Evolutionary conservation across 2,888 invertebrate species (phyloP), one percentile per base, ranked within the genome.

Genomic region (Amblyteles armatorius): DNA sequence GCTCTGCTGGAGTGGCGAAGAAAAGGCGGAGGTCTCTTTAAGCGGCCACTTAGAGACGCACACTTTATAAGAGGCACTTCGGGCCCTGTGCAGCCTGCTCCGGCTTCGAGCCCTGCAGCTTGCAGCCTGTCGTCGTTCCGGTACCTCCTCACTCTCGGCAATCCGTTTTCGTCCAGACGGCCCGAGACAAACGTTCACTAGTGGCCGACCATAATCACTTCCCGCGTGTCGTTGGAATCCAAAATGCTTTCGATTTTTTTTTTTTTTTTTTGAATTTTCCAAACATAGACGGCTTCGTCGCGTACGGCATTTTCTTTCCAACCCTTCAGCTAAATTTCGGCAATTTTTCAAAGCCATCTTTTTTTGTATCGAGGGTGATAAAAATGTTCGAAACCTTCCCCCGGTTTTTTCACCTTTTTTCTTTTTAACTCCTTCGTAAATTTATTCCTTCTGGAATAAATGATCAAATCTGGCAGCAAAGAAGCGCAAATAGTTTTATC

Each of bases 21-120:
- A 87, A 87, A 86, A 87, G 86, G 88, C 88, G 90, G 88, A 86
- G 68, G 85, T 79, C 84, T 85, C 87, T 91, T 88, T 87, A 89
- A 90, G 89, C 89, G 89, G 88, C 91, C 91, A 90, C 91, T 91
- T 90, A 90, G 83, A 87, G 88, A 87, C 81, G 76, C 82, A 79
- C 86, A 89, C 88, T 91, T 89, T 89, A 88, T 86, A 89, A 88
- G 84, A 87, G 87, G 86, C 85, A 83, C 88, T 88, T 88, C 87
- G 85, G 63, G 40, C 40, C 76, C 77, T 55, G 29, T 6, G 60
- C 33, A 33, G 60, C 7, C 60, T 3, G 11, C 33, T 19, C 19
- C 33, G 33, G 50, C 19, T 40, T 22, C 67, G 26, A 76, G 50
- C 76, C 67, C 50, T 50, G 76, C 76, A 67, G 76, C 76, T 76